A percentile compares a stretch with the other conserved stretches of the same genome.
Evolutionary conservation across 2,113 vertebrate species (phyloP).

Genomic region (Lophochroa leadbeateri): DNA sequence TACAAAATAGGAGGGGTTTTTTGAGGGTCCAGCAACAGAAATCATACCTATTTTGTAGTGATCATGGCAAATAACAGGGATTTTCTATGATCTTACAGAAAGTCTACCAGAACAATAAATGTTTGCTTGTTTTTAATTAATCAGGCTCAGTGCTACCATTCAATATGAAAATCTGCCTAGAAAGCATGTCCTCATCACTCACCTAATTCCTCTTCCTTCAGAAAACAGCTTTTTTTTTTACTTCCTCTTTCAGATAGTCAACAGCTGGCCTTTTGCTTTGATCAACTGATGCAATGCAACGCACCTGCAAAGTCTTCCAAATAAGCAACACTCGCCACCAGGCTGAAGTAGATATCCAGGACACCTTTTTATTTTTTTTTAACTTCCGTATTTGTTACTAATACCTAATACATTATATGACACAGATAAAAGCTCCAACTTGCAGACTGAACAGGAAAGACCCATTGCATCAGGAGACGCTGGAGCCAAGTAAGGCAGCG

Average conservation of each 20-base stretch:
- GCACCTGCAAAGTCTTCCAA: background rate
- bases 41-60: no score
- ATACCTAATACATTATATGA: background rate
- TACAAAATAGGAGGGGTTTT: no score
- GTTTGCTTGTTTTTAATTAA: background rate
- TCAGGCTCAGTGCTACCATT: background rate
- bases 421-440: background rate
- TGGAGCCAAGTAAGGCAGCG: background rate
- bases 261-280: background rate
- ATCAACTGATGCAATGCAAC: background rate
- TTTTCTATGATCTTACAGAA: background rate
- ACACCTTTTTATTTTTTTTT: background rate
- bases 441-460: background rate
- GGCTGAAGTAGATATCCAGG: background rate
- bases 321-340: background rate
- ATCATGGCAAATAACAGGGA: no score
- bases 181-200: background rate
- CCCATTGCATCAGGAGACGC: background rate
- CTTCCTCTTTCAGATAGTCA: background rate
- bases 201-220: background rate
- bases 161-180: background rate
- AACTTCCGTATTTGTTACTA: background rate
- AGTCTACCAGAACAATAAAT: background rate
- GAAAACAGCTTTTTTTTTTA: background rate
- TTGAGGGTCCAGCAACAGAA: no score